Conservation (phyloP, 2,888 invertebrate species). For the Cataglyphis altisquamis region DNA sequence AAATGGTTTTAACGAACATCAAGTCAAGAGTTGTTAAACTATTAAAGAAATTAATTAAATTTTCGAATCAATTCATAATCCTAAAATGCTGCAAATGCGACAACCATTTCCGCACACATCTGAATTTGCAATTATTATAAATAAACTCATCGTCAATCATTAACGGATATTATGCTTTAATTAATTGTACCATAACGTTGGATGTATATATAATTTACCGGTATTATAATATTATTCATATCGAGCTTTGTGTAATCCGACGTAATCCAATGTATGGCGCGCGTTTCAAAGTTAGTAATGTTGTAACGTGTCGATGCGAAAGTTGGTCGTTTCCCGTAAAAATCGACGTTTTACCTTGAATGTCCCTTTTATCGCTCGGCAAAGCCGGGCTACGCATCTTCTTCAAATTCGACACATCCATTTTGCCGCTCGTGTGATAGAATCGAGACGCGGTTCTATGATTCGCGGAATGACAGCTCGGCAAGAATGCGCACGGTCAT, state of each 20-base stretch:
- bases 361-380: constrained; percentile 9
- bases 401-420: constrained; percentile 53
- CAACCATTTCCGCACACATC: neutral
- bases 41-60: constrained; percentile 6
- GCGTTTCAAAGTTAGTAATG: constrained; percentile 7
- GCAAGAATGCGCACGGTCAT: constrained; percentile 72
- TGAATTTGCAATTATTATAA: constrained; percentile 17
- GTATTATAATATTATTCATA: neutral
- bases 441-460: constrained; percentile 70
- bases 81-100: neutral
- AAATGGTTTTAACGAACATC: neutral
- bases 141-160: neutral
- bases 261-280: neutral
- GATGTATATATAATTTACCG: constrained; percentile 2
- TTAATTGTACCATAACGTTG: neutral
- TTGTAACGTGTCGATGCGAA: neutral
- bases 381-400: constrained; percentile 34
- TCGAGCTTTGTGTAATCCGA: neutral
- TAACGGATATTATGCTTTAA: constrained; percentile 4
- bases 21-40: neutral
- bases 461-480: constrained; percentile 59
- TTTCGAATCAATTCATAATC: constrained; percentile 6
- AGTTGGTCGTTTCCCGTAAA: constrained; percentile 1
- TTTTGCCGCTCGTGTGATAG: constrained; percentile 59
- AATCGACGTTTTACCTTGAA: constrained; percentile 6